phyloP scores from a whole-genome alignment of 2,797 vertebrate genomes.

The Stomatorhinus walkeri region DNA sequence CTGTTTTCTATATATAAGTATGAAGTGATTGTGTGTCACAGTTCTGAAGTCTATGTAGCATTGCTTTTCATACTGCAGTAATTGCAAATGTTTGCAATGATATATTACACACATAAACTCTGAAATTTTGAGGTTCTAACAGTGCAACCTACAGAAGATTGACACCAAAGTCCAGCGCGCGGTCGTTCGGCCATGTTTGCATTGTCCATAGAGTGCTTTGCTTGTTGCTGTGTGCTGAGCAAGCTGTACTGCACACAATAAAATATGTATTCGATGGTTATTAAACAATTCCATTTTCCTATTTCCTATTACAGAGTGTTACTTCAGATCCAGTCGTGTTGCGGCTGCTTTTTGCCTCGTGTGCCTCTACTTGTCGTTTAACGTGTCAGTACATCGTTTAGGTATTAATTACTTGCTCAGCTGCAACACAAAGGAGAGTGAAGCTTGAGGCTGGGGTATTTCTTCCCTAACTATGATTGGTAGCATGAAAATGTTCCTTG shows the following conservation, averaged over 20 bases:
- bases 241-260: background rate
- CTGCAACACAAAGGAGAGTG: constrained; percentile 33
- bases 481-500: background rate
- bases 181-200: background rate
- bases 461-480: constrained; percentile 27
- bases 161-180: background rate
- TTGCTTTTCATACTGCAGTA: background rate
- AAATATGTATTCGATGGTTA: constrained; percentile 31
- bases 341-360: constrained; percentile 46
- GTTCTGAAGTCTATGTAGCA: background rate
- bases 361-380: constrained; percentile 42
- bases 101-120: background rate
- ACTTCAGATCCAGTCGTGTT: constrained; percentile 17
- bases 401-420: constrained; percentile 47
- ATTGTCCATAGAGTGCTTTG: background rate
- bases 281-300: constrained; percentile 30
- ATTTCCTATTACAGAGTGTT: constrained; percentile 34
- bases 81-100: background rate
- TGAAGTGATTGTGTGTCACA: background rate
- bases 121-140: background rate
- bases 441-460: constrained; percentile 35
- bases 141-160: background rate
- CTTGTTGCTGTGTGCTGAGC: background rate
- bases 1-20: background rate
- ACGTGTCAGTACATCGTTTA: constrained; percentile 50